Evolutionary conservation across 2,888 invertebrate genomes (phyloP).

Genomic region (Melieria crassipennis): DNA sequence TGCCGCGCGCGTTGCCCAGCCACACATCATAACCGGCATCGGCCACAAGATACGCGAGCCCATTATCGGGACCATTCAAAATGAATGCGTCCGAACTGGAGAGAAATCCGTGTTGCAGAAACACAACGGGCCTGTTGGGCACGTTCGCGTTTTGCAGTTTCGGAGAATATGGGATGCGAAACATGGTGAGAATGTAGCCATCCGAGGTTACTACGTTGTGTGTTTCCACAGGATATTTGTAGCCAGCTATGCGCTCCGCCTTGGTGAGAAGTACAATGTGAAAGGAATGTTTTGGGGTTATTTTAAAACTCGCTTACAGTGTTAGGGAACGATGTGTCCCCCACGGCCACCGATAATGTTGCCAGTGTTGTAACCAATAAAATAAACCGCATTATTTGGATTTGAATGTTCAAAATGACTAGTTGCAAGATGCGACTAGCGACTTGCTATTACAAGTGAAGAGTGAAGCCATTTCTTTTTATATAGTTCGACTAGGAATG

Average conservation of each 20-base stretch:
- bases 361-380: too few species aligned
- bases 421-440: too few species aligned
- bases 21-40: constrained; percentile 55
- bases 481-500: too few species aligned
- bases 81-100: constrained; percentile 49
- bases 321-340: too few species aligned
- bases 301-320: too few species aligned
- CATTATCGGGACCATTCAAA: constrained; percentile 44
- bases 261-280: neutral
- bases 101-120: constrained; percentile 67
- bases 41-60: constrained; percentile 45
- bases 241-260: constrained; percentile 19
- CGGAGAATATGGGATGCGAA: constrained; percentile 46
- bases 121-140: constrained; percentile 44
- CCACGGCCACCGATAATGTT: too few species aligned
- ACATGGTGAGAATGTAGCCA: constrained; percentile 45
- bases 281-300: too few species aligned
- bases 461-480: too few species aligned
- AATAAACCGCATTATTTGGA: too few species aligned
- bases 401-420: too few species aligned
- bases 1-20: constrained; percentile 51
- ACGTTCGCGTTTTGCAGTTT: constrained; percentile 31
- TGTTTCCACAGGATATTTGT: constrained; percentile 36
- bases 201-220: constrained; percentile 44
- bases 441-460: too few species aligned